Base-by-base conservation (phyloP, 1,140 invertebrate species). In the Scaptomyza hsui region DNA sequence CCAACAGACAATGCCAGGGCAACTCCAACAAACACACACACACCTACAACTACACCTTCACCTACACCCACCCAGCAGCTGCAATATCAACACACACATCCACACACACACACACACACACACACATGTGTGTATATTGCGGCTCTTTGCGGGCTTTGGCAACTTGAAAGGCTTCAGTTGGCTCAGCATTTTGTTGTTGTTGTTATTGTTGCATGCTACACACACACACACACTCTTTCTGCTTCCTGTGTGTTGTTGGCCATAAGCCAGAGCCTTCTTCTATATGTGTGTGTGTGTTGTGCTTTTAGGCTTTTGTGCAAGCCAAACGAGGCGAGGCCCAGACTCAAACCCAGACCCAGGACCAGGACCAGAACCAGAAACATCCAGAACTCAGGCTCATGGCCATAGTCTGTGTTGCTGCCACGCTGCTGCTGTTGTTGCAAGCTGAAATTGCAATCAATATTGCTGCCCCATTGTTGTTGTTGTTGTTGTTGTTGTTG, bases 1-100 rank as follows among this genome's bases (percentile, higher is more conserved):
- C 82, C 82, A 86, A 81, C 82, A 86, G 82, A 86, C 82, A 86
- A 86, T 86, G 82, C 82, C 82, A 86, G 77, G 74, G 81, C 55
- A 85, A 86, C 81, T 86, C 41, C 64, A 76, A 49, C 61, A 44
- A 18, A 52, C 24, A 45, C 24, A 47, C 67, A 26, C 21, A 52
- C 45, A 69, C 35, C 42, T 51, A 72, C 57, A 73, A 65, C 60
- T 35, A 21, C 51, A 44, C 41, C 59, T 26, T 49, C 53, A 77
- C 10, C 32, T 45, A 68, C 60, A 60, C 44, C 62, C 59, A 64
- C 41, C 37, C 16, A 62, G 15, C 57, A 53, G 52, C 52, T 55
- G 52, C 52, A 47, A 47, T 21, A 47, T 13, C 45, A 7, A 26
- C 7, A 47, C 44, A 19, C 16, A 44, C 18, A 44, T 16, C 24